These are phyloP conservation scores for Mormyrus proboscirostris DNA, from an alignment of 2,797 vertebrate genomes.

Conservation along the genomic window DNA sequence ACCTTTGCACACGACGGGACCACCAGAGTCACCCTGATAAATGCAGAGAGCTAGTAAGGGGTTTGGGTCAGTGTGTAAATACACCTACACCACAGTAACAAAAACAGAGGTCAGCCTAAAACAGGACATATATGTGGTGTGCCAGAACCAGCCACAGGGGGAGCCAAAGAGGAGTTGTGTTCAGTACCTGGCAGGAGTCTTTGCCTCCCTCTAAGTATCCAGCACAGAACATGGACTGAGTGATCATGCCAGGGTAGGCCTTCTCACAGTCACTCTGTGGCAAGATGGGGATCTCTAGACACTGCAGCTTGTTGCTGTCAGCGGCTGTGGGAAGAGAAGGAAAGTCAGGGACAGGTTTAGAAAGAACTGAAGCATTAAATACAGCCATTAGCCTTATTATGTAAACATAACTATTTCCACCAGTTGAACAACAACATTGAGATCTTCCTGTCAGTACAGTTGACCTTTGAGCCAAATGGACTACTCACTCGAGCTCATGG, in stretches of 20 bases:
- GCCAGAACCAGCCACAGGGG: not conserved
- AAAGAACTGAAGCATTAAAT: not conserved
- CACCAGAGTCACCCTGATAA: slow-evolving; percentile 13
- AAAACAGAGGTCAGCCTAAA: not conserved
- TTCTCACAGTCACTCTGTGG: slow-evolving; percentile 38
- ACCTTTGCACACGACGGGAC: not conserved
- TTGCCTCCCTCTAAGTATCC: slow-evolving; percentile 58
- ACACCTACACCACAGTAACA: not conserved
- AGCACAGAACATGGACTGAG: slow-evolving; percentile 53
- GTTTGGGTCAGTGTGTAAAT: not conserved
- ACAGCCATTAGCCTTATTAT: not conserved
- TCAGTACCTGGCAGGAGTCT: slow-evolving; percentile 54
- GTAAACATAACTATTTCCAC: not conserved
- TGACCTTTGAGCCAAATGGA: not conserved
- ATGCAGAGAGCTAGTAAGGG: not conserved
- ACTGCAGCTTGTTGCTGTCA: slow-evolving; percentile 48
- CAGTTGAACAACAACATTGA: not conserved
- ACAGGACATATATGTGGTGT: not conserved
- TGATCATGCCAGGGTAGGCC: slow-evolving; percentile 55
- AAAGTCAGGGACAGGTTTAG: not conserved
- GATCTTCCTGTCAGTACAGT: not conserved
- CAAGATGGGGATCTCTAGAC: slow-evolving; percentile 53
- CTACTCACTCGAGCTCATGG: slow-evolving; percentile 56
- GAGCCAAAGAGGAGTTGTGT: not conserved
- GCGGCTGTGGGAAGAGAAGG: slow-evolving; percentile 29